These are phyloP conservation scores for Callorhinus ursinus DNA, from an alignment of 2,113 vertebrate species.

Conservation along the genomic window DNA sequence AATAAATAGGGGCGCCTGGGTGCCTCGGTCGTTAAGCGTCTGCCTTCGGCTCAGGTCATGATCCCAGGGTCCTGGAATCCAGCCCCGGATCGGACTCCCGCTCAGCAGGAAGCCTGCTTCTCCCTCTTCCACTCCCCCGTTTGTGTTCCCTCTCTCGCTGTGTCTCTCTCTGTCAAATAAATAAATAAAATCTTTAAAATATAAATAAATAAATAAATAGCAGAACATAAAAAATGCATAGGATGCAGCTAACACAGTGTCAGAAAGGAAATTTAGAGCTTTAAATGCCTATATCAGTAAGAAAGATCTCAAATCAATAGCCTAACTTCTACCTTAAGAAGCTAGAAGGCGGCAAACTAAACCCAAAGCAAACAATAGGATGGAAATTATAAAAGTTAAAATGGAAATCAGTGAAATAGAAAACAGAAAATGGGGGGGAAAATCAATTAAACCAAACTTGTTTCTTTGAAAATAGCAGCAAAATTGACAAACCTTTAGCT, in stretches of 20 bases:
- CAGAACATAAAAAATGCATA: background rate
- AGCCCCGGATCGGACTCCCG: no score
- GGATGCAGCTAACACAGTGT: background rate
- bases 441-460: background rate
- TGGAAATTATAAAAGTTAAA: constrained; percentile 22
- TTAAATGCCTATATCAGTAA: background rate
- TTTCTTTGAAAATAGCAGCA: constrained; percentile 31
- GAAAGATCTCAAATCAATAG: background rate
- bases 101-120: no score
- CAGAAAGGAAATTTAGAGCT: background rate
- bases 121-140: no score
- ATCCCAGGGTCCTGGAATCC: no score
- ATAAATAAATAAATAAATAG: no score
- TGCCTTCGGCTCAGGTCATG: no score
- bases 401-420: background rate
- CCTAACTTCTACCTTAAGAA: background rate
- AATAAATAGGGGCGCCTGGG: no score
- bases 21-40: no score
- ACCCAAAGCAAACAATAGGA: background rate
- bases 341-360: background rate
- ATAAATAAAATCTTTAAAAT: no score
- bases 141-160: no score
- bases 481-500: background rate
- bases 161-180: no score
- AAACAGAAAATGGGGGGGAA: background rate